A percentile compares a stretch with the other conserved stretches of the same genome.
These are phyloP conservation scores for Physella acuta DNA, from an alignment of 1,140 invertebrate species.

Conservation along the genomic window DNA sequence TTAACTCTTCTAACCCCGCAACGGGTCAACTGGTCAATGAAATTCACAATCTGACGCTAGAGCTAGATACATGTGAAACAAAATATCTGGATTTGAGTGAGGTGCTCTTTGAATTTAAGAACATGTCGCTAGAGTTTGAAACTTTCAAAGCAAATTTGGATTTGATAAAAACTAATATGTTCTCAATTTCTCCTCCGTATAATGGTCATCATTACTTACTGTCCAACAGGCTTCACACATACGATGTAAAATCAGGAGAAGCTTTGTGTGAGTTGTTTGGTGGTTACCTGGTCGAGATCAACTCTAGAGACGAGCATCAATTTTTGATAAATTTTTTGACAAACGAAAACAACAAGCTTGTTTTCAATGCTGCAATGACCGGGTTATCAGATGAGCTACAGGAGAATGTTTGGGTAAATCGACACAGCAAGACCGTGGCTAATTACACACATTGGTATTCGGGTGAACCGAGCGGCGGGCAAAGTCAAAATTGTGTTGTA, in stretches of 20 bases:
- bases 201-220: not conserved
- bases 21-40: not conserved
- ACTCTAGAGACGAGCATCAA: not conserved
- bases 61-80: no score
- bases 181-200: not conserved
- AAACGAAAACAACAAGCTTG: not conserved
- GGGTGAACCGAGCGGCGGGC: not conserved
- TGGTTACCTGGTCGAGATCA: not conserved
- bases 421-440: not conserved
- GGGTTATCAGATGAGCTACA: not conserved
- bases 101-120: not conserved
- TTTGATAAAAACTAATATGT: not conserved
- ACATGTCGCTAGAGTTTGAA: not conserved
- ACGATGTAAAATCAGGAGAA: not conserved
- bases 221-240: not conserved
- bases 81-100: no score
- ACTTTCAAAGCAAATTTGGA: not conserved
- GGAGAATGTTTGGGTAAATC: not conserved
- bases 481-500: not conserved
- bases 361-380: not conserved
- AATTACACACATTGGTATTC: not conserved
- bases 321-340: not conserved
- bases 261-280: not conserved
- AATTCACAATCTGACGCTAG: no score
- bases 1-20: not conserved